phyloP scores from a whole-genome alignment of 2,888 invertebrate species.

The Pachliopta kotzebuea region DNA sequence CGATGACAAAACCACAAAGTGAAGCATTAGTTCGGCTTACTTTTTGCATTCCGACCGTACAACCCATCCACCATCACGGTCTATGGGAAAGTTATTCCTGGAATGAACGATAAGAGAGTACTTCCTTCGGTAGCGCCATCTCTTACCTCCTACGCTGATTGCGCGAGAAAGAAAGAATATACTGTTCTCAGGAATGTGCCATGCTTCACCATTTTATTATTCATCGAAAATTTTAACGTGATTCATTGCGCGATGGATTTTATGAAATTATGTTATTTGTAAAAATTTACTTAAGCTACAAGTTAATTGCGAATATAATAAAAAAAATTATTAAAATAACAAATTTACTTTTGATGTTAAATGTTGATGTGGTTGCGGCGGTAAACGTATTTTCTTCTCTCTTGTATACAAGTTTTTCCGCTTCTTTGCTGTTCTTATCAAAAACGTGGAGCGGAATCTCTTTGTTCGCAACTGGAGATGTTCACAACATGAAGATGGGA shows the following conservation, averaged over 20 bases:
- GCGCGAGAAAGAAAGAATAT: conserved; percentile 39
- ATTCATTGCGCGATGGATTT: conserved; percentile 13
- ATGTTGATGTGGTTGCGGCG: too few species aligned
- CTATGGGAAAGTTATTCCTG: conserved; percentile 75
- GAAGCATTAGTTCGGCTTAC: conserved; percentile 41
- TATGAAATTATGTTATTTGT: conserved; percentile 39
- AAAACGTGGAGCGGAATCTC: too few species aligned
- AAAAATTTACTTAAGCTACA: conserved; percentile 30
- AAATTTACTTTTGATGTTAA: too few species aligned
- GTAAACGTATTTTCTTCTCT: too few species aligned
- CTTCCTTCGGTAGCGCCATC: conserved; percentile 53
- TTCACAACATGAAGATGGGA: not conserved
- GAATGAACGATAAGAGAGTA: conserved; percentile 71
- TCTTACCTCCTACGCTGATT: conserved; percentile 35
- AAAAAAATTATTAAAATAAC: too few species aligned
- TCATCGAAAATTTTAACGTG: conserved; percentile 56
- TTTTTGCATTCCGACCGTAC: conserved; percentile 61
- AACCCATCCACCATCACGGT: conserved; percentile 45
- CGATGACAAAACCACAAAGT: conserved; percentile 33
- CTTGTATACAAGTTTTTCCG: too few species aligned
- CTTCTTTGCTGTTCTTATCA: too few species aligned
- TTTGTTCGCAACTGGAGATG: too few species aligned
- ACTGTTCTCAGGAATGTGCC: conserved; percentile 59
- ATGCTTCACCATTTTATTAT: conserved; percentile 63
- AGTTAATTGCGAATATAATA: not conserved